phyloP scores from a whole-genome alignment of 1,140 invertebrate species.

The Charaxes varanes region DNA sequence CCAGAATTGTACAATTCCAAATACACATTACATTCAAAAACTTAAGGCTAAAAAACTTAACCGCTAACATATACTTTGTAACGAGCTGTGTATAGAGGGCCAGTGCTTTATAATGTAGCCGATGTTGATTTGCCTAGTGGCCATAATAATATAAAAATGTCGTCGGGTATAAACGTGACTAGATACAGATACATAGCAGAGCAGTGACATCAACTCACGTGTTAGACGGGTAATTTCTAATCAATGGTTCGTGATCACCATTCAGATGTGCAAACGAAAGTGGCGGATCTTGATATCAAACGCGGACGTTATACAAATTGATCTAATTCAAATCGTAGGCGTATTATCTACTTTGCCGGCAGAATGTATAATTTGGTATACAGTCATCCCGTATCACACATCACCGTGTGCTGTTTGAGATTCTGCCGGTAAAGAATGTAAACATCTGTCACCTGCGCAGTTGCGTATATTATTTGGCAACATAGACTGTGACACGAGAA shows the following conservation, averaged over 20 bases:
- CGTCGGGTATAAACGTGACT: neutral
- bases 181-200: constrained; percentile 22
- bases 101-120: too few species aligned
- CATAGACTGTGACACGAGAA: too few species aligned
- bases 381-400: neutral
- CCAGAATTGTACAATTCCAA: too few species aligned
- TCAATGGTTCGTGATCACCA: constrained; percentile 50
- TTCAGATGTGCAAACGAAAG: constrained; percentile 49
- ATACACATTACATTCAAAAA: too few species aligned
- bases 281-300: constrained; percentile 39
- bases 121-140: too few species aligned
- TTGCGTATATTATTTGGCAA: too few species aligned
- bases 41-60: too few species aligned
- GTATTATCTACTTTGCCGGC: constrained; percentile 9
- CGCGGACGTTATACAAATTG: constrained; percentile 28
- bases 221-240: constrained; percentile 50
- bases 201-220: constrained; percentile 48
- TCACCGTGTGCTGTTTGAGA: neutral
- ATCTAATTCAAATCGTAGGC: constrained; percentile 19
- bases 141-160: too few species aligned
- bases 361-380: constrained; percentile 3
- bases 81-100: too few species aligned
- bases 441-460: neutral
- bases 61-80: too few species aligned
- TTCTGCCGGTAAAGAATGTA: neutral